These are phyloP conservation scores for Nasonia vitripennis DNA, from an alignment of 1,140 invertebrate genomes.

Conservation along the genomic window DNA sequence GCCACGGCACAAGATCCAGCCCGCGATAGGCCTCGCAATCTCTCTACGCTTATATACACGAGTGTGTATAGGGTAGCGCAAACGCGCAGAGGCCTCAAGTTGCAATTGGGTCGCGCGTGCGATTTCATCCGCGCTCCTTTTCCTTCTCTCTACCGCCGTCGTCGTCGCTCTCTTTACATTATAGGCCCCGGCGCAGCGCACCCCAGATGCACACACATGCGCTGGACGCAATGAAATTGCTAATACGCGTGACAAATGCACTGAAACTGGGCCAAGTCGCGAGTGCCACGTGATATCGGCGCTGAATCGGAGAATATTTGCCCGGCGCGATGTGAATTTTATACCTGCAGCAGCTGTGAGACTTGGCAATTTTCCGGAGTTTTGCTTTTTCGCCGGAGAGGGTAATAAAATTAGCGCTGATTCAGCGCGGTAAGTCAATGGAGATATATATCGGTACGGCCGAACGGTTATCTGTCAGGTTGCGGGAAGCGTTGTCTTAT, in stretches of 20 bases:
- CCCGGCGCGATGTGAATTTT: background rate
- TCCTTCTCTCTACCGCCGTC: background rate
- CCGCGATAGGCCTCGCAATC: background rate
- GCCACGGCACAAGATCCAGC: background rate
- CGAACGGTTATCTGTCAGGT: too few species aligned
- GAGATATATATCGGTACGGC: too few species aligned
- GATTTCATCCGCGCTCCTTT: constrained; percentile 27
- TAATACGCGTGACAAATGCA: constrained; percentile 35
- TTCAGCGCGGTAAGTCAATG: too few species aligned
- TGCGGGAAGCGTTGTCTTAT: too few species aligned
- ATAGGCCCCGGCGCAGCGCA: background rate
- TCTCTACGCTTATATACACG: background rate
- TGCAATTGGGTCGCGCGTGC: constrained; percentile 15
- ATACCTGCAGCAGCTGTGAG: too few species aligned
- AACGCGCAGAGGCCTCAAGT: background rate
- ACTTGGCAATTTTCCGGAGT: too few species aligned
- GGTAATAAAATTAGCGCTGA: too few species aligned
- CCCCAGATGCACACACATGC: background rate
- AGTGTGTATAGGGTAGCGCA: background rate
- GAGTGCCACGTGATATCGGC: background rate
- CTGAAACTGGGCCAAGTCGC: constrained; percentile 25
- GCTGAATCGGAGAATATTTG: background rate
- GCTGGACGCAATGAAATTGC: constrained; percentile 17
- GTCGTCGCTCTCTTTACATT: background rate
- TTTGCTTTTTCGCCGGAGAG: too few species aligned